phyloP scores from a whole-genome alignment of 1,140 invertebrate species.

The Drosophila ironensis region DNA sequence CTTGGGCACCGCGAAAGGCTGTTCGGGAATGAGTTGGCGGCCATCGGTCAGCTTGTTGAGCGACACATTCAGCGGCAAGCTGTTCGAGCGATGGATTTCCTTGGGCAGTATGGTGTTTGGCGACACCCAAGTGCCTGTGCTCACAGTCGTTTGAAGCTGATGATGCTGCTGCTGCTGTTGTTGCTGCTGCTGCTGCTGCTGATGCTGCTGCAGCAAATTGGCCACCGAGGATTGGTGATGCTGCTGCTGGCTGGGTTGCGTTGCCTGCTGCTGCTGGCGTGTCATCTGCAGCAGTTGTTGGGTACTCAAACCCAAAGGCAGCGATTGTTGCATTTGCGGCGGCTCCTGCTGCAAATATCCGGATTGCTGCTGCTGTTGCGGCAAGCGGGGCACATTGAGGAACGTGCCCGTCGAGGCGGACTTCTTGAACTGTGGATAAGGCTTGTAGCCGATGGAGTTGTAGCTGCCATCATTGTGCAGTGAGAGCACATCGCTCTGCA shows the following conservation, averaged over 20 bases:
- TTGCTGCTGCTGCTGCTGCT: conserved; percentile 51
- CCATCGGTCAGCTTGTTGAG: conserved; percentile 63
- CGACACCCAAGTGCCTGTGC: conserved; percentile 57
- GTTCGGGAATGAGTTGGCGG: conserved; percentile 35
- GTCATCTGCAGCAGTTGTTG: conserved; percentile 62
- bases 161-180: conserved; percentile 49
- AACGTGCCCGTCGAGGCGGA: conserved; percentile 75
- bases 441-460: conserved; percentile 71
- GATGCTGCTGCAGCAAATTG: conserved; percentile 37
- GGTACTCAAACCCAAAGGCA: conserved; percentile 56
- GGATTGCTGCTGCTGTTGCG: conserved; percentile 49
- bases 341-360: conserved; percentile 55
- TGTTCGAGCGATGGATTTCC: conserved; percentile 85
- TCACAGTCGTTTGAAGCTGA: conserved; percentile 44
- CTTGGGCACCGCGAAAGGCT: conserved; percentile 73
- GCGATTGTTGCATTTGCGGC: conserved; percentile 66
- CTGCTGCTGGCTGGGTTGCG: conserved; percentile 40
- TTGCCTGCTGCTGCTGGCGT: conserved; percentile 60
- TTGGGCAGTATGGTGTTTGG: conserved; percentile 70
- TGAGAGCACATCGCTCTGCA: conserved; percentile 56
- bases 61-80: conserved; percentile 83
- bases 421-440: conserved; percentile 79
- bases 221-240: conserved; percentile 44
- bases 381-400: conserved; percentile 64
- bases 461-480: conserved; percentile 56